Conservation (phyloP, 2,113 vertebrate genomes). For the Brachirus orientalis region DNA sequence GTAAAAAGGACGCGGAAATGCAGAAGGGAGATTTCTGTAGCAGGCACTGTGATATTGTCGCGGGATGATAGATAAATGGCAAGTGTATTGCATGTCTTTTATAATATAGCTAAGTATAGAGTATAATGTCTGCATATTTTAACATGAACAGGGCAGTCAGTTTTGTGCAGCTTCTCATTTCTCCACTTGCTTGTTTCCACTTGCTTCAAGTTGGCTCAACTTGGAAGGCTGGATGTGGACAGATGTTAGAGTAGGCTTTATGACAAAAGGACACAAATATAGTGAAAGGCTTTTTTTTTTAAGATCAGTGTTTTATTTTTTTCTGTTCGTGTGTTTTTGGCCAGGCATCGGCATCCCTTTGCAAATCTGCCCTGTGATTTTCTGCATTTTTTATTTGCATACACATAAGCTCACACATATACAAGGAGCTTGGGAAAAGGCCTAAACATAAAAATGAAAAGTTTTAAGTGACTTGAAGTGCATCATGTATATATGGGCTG, state of each 20-base stretch:
- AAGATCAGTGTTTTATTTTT: too few species aligned
- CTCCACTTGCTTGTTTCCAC: slow-evolving; percentile 5
- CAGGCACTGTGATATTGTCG: slow-evolving; percentile 67
- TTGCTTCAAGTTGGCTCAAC: slow-evolving; percentile 27
- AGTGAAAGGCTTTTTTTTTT: not conserved
- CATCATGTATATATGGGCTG: slow-evolving; percentile 46
- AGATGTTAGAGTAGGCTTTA: slow-evolving; percentile 7
- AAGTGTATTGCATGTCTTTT: slow-evolving; percentile 65
- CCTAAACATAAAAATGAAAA: slow-evolving; percentile 71
- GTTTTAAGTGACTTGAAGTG: slow-evolving; percentile 73
- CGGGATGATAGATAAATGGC: slow-evolving; percentile 62
- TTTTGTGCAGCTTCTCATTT: slow-evolving; percentile 49
- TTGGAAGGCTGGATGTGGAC: not conserved
- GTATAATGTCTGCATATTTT: slow-evolving; percentile 65
- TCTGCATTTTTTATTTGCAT: slow-evolving; percentile 46
- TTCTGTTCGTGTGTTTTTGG: too few species aligned
- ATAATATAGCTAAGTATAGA: slow-evolving; percentile 62
- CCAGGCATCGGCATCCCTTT: not conserved
- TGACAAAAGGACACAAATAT: slow-evolving; percentile 13
- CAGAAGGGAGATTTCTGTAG: slow-evolving; percentile 53
- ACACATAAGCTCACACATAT: slow-evolving; percentile 23
- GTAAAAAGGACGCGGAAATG: slow-evolving; percentile 64
- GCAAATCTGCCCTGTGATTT: slow-evolving; percentile 57
- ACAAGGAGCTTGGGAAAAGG: slow-evolving; percentile 37
- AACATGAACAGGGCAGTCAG: slow-evolving; percentile 55